Base-by-base conservation (phyloP, 2,113 vertebrate genomes). In the Carettochelys insculpta region DNA sequence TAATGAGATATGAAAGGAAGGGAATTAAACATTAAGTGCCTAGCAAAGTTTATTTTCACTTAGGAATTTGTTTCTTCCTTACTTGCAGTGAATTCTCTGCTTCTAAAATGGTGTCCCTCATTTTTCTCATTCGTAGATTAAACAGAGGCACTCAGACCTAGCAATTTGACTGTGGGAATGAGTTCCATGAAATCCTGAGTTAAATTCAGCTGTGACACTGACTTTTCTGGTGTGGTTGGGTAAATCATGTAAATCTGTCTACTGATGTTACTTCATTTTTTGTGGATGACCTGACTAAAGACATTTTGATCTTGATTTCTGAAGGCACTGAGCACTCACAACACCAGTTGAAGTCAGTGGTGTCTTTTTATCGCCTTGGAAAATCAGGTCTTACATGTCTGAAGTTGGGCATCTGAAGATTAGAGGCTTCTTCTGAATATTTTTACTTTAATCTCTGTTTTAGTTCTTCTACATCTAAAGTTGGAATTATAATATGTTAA, bases 241-340 rank as follows among this genome's bases (percentile, higher is more conserved):
- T 24, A 4, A 3, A 45, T 77, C 10, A n/a, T 87, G 25, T 8
- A 68, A 61, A 20, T 43, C 81, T 87, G 78, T n/a, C 73, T 9
- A 10, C 4, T 3, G 45, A 6, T 51, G n/a, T 1, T 24, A 17
- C 75, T 81, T 53, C 45, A 0, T 19, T 83, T 80, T 13, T 75
- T 16, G 43, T 48, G 58, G 1, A 0, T 22, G 61, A 25, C 54
- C n/a, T 56, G 54, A 56, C 0, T 0, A 0, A 31, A 6, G 51
- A 19, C 47, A 5, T 5, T 17, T 8, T 0, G 41, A 45, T 9
- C 12, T 43, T 41, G 82, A 0, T 56, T 1, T 11, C 79, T 17
- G n/a, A 38, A 65, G 19, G n/a, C 19, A 34, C n/a, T 38, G n/a
- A 68, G 17, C 1, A 19, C 61, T 68, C n/a, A 31, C 27, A 68